Evolutionary conservation across 1,140 invertebrate species (phyloP), one percentile per base, ranked within the genome.

Genomic region (Plutomurus gul): DNA sequence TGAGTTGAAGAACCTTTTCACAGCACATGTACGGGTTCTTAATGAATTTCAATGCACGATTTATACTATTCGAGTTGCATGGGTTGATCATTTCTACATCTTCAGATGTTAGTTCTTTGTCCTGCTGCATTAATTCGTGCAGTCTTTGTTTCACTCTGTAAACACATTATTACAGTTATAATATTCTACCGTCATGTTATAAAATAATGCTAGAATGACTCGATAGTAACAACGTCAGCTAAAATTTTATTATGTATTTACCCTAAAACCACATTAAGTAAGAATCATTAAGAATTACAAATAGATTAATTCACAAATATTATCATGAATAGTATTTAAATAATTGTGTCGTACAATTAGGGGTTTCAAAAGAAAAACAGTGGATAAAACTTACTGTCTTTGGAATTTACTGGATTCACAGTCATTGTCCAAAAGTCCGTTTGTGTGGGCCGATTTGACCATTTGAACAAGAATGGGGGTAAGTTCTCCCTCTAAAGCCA

Each of bases 401-500:
- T 98, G 96, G 85, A 94, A 95, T 88, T 98, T 98, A 84, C 94
- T 95, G 22, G 95, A 96, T 87, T 98, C 96, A 85, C 96, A 96
- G 86, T 99, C 97, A 85, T 99, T 98, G 86, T 99, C 98, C 30
- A 99, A 87, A 11, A 99, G 87, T 4, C 98, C 97, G 88, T 99
- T 99, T 0, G 97, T 99, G 85, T 99, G 99, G 1, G 97, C 82
- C 11, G 82, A 97, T 87, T 99, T 99, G 1, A 99, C 98, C 98
- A 99, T 99, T 88, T 99, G 98, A 13, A 99, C 97, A 16, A 99
- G 88, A 86, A 99, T 99, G 0, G 98, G 98, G 0, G 98, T 98
- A 3, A 99, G 88, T 87, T 99, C 97, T 10, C 98, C 98, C 88
- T 99, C 98, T 39, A 99, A 86, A 0, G 98, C 98, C 0, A 99